These are phyloP conservation scores for Brachylomia viminalis DNA, from an alignment of 2,888 invertebrate genomes.

Conservation along the genomic window DNA sequence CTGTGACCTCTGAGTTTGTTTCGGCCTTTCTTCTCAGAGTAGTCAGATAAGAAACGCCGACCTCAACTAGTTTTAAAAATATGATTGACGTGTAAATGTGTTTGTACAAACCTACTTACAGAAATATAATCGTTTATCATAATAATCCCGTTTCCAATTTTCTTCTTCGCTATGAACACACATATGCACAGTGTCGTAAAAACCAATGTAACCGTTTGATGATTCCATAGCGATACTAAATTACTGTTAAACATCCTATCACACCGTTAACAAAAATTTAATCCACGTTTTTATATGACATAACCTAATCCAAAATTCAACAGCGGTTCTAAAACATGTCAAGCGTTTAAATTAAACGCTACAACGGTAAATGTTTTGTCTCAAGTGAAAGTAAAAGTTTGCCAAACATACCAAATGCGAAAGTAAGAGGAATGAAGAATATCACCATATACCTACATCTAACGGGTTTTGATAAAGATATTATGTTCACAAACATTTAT, in stretches of 20 bases:
- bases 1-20: no score
- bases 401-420: conserved; percentile 17
- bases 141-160: neutral
- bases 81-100: no score
- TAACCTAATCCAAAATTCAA: conserved; percentile 46
- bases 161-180: neutral
- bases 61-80: no score
- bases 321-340: conserved; percentile 40
- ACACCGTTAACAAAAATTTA: neutral
- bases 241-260: conserved; percentile 2
- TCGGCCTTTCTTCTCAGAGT: no score
- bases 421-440: conserved; percentile 27
- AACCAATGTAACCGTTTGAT: neutral
- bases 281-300: neutral
- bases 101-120: no score
- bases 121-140: no score
- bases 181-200: neutral
- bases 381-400: conserved; percentile 44
- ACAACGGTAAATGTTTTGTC: conserved; percentile 51
- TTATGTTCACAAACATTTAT: neutral
- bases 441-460: neutral
- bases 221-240: neutral
- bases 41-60: no score
- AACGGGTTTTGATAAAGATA: conserved; percentile 9
- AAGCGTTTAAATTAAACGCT: conserved; percentile 34